Evolutionary conservation across 1,140 invertebrate genomes (phyloP), one percentile per base, ranked within the genome.

Genomic region (Tetraneura akinire): DNA sequence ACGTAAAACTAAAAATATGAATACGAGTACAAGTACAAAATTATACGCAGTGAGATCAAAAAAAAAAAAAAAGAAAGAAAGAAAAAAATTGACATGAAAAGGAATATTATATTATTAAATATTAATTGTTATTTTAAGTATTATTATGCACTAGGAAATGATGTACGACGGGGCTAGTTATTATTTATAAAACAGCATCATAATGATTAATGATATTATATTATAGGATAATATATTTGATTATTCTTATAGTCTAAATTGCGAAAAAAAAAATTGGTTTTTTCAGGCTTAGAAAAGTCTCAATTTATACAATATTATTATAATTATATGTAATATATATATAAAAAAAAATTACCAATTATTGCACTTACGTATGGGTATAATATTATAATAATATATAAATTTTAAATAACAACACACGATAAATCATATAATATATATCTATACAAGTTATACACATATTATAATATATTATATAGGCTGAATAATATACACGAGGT

Each of bases 341-440:
- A 29, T 62, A 62, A 42, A 5, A 42, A 60, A 78, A 60, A 62
- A 62, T 42, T 62, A 78, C 74, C 32, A 78, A 45, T 78, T 78
- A 78, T 78, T 78, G 74, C 74, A 78, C 74, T 23, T 78, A 78
- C 74, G 53, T 62, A 76, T 76, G 47, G 45, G 42, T 55, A 68
- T 47, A 66, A 66, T 66, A 71, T n/a, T n/a, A n/a, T n/a, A n/a
- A n/a, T n/a, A n/a, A n/a, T 49, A 42, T 76, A 76, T 76, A 60
- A 76, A 57, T 78, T 78, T 78, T 62, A 45, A 78, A 78, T 78
- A 78, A 78, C 74, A 78, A 78, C 74, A 78, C 74, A 78, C 74
- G 37, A 78, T 78, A 78, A 78, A 78, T 60, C 32, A 37, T 37
- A n/a, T n/a, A n/a, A n/a, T n/a, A n/a, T n/a, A 37, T 47, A 62